These are phyloP conservation scores for Agrochola lychnidis DNA, from an alignment of 2,888 invertebrate species.

Conservation along the genomic window DNA sequence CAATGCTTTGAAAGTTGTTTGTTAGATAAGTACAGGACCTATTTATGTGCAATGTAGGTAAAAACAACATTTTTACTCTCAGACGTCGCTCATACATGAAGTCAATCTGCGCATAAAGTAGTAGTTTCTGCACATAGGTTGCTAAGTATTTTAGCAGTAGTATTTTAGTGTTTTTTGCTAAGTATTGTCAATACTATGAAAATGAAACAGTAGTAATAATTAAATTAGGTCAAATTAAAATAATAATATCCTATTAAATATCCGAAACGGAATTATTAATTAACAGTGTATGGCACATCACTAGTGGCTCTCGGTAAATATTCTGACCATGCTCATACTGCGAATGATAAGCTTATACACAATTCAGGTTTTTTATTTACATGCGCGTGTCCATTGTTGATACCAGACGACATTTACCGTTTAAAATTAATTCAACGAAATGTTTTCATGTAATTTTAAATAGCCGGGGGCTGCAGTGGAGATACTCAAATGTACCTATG, in stretches of 20 bases:
- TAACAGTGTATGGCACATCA: constrained; percentile 6
- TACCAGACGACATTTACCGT: constrained; percentile 12
- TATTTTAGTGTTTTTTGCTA: too few relatives aligned
- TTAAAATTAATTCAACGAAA: not conserved
- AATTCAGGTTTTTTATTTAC: constrained; percentile 20
- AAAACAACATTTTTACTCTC: not conserved
- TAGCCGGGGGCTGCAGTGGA: not conserved
- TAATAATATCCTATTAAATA: not conserved
- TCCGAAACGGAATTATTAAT: not conserved
- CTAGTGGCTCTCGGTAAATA: constrained; percentile 36
- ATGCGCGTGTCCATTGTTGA: not conserved
- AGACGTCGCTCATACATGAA: not conserved
- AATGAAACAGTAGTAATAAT: not conserved
- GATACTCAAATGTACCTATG: too few relatives aligned
- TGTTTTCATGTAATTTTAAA: not conserved
- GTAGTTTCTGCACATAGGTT: not conserved
- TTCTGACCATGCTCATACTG: constrained; percentile 18
- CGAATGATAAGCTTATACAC: constrained; percentile 25
- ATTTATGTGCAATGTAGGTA: not conserved
- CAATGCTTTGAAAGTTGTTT: not conserved
- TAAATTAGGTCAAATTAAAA: not conserved
- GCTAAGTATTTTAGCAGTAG: not conserved
- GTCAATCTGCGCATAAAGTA: not conserved
- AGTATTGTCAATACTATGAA: not conserved
- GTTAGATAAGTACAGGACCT: too few relatives aligned